A percentile compares a stretch with the other conserved stretches of the same genome.
Evolutionary conservation across 2,797 vertebrate genomes (phyloP).

Genomic region (Tragelaphus oryx): DNA sequence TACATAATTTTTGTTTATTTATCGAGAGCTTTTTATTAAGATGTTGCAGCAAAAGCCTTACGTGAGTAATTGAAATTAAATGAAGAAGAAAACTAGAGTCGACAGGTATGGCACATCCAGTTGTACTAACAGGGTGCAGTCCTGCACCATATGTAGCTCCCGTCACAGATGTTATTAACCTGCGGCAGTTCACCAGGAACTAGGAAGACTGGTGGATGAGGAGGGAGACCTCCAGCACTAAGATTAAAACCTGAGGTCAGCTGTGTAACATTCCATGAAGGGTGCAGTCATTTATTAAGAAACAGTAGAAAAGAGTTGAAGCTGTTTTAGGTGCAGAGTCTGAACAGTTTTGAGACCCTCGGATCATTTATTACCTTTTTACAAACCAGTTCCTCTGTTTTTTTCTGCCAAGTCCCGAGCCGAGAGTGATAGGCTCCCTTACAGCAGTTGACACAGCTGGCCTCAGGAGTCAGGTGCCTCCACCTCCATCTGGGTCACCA

Average conservation of each 20-base stretch:
- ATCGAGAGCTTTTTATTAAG: conserved; percentile 83
- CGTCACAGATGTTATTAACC: conserved; percentile 69
- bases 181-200: conserved; percentile 22
- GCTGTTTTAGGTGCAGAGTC: not conserved
- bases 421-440: not conserved
- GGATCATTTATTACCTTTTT: conserved; percentile 31
- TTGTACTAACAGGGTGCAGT: conserved; percentile 80
- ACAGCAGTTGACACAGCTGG: not conserved
- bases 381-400: not conserved
- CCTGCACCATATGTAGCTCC: conserved; percentile 63
- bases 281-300: conserved; percentile 55
- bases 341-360: conserved; percentile 3
- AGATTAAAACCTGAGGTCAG: conserved; percentile 65
- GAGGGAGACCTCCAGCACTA: conserved; percentile 21
- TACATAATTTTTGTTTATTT: conserved; percentile 80
- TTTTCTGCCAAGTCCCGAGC: conserved; percentile 47
- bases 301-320: conserved; percentile 42
- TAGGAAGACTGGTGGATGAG: conserved; percentile 31
- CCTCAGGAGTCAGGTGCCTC: not conserved
- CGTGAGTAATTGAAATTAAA: conserved; percentile 84
- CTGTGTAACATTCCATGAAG: conserved; percentile 79
- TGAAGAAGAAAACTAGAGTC: conserved; percentile 82
- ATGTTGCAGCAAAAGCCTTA: conserved; percentile 83
- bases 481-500: not conserved
- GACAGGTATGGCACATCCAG: conserved; percentile 80